Conservation (phyloP, 2,113 vertebrate species). For the Elephas maximus region DNA sequence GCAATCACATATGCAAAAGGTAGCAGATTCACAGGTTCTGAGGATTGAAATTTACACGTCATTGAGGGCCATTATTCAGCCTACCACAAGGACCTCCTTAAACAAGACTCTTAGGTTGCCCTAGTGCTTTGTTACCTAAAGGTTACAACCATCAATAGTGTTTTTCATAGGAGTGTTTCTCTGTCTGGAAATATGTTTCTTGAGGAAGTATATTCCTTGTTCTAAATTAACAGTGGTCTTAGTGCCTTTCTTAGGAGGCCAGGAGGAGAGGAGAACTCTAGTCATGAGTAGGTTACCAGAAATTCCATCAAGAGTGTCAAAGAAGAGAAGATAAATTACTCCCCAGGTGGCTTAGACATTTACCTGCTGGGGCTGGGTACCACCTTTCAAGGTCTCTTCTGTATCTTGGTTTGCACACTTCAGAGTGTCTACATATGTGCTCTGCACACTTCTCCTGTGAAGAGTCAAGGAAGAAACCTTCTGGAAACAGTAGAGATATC, state of each 20-base stretch:
- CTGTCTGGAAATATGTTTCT: background rate
- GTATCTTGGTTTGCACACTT: background rate
- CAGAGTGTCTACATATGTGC: background rate
- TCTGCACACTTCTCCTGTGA: background rate
- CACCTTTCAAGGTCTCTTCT: background rate
- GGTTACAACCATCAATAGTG: background rate
- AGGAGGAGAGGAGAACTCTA: background rate
- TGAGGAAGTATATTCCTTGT: too few species aligned
- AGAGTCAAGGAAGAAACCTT: background rate
- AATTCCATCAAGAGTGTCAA: background rate
- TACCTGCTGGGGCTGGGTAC: background rate
- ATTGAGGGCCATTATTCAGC: background rate
- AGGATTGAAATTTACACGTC: background rate
- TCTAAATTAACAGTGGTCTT: background rate
- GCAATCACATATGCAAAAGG: background rate
- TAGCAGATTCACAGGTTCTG: background rate
- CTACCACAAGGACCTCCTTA: background rate
- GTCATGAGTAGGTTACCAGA: background rate
- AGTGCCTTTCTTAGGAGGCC: background rate
- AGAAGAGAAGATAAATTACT: conserved; percentile 21
- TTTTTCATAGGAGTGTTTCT: background rate
- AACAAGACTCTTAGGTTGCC: background rate
- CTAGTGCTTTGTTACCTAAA: background rate
- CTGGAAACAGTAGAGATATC: background rate
- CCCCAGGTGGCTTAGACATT: background rate